These are phyloP conservation scores for Actinopyga echinites DNA, from an alignment of 53 echinoderm and acorn worm species.

Conservation along the genomic window DNA sequence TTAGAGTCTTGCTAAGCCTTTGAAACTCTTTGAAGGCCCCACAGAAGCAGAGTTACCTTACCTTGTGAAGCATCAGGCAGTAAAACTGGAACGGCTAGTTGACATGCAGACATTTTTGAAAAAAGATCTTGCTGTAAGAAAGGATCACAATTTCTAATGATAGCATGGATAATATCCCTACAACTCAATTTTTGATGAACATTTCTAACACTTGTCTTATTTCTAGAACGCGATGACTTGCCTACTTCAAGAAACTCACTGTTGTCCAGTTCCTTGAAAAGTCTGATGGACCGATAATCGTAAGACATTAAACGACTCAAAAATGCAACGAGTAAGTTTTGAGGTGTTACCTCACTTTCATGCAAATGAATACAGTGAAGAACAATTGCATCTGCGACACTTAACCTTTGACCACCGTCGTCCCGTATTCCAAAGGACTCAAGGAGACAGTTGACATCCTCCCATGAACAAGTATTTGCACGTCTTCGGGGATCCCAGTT, in stretches of 20 bases:
- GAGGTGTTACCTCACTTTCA: not conserved
- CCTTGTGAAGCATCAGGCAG: not conserved
- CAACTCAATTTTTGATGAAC: not conserved
- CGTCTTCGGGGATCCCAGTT: too few relatives aligned
- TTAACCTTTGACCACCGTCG: not conserved
- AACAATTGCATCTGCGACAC: not conserved
- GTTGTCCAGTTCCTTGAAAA: not conserved
- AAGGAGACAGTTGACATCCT: too few relatives aligned
- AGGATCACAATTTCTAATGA: constrained; percentile 25
- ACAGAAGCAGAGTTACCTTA: not conserved
- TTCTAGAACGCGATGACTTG: not conserved
- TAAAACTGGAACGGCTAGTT: constrained; percentile 34
- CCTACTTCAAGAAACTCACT: not conserved
- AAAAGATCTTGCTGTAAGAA: constrained; percentile 37
- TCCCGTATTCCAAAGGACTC: too few relatives aligned
- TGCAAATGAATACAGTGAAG: not conserved
- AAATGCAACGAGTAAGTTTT: not conserved
- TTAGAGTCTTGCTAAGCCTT: not conserved
- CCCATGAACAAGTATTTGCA: too few relatives aligned
- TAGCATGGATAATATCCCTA: constrained; percentile 14
- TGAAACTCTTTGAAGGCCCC: not conserved
- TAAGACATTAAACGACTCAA: constrained; percentile 25
- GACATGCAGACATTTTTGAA: constrained; percentile 36
- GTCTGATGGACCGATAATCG: constrained; percentile 6
- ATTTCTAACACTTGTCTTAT: not conserved